A percentile compares a stretch with the other conserved stretches of the same genome.
phyloP scores from a whole-genome alignment of 2,797 vertebrate species.

The Alauda arvensis region DNA sequence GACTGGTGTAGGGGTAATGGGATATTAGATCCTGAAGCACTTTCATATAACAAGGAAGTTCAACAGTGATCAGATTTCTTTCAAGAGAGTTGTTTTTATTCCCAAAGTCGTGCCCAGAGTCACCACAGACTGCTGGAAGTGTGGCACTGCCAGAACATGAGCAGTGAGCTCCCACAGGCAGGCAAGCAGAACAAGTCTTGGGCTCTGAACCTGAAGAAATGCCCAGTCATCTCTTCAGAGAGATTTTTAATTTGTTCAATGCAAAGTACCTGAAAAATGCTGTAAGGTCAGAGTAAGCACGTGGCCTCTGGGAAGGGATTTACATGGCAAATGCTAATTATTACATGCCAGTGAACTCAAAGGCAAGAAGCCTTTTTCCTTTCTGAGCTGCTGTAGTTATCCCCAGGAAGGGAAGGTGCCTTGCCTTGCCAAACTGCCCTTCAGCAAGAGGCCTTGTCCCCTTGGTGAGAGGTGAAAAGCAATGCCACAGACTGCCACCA shows the following conservation, averaged over 20 bases:
- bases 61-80: background rate
- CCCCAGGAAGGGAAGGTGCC: background rate
- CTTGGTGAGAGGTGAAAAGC: background rate
- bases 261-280: background rate
- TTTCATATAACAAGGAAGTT: background rate
- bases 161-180: accelerated
- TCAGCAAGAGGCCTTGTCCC: background rate
- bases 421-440: background rate
- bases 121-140: background rate
- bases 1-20: background rate
- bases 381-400: background rate
- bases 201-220: background rate
- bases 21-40: background rate
- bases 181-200: background rate
- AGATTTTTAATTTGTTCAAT: background rate
- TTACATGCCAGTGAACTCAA: background rate
- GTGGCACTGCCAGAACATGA: background rate
- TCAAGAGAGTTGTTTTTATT: background rate
- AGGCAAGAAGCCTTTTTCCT: background rate
- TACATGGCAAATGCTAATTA: background rate
- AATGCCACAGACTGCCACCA: accelerated
- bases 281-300: background rate
- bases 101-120: background rate
- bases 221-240: background rate
- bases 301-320: background rate